Evolutionary conservation across 1,140 invertebrate genomes (phyloP).

Genomic region (Drosophila albomicans): DNA sequence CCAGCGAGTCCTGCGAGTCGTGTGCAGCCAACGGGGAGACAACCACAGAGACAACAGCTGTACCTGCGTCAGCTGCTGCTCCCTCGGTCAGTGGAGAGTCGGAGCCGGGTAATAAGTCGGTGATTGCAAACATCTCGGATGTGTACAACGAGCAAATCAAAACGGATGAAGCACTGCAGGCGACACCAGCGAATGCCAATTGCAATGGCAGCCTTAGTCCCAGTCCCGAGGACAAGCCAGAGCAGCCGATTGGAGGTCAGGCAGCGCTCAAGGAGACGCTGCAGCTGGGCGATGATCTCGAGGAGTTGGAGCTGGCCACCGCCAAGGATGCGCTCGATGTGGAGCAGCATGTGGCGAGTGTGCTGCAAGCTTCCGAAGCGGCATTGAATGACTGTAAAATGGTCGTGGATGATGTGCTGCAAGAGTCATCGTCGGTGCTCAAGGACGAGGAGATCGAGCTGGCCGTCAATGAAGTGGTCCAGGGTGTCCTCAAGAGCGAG

Average conservation of each 20-base stretch:
- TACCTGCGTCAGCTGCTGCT: background rate
- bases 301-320: conserved; percentile 85
- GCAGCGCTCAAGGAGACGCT: conserved; percentile 68
- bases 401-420: conserved; percentile 69
- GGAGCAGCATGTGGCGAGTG: conserved; percentile 87
- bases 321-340: conserved; percentile 80
- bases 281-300: conserved; percentile 72
- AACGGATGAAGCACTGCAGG: conserved; percentile 66
- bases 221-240: conserved; percentile 23
- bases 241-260: conserved; percentile 40
- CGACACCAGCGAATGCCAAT: conserved; percentile 18
- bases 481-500: conserved; percentile 80
- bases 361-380: conserved; percentile 87
- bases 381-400: conserved; percentile 85
- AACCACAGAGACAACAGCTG: background rate
- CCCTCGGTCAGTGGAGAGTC: background rate
- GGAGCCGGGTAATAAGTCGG: conserved; percentile 57
- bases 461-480: conserved; percentile 86
- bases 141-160: conserved; percentile 84
- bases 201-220: conserved; percentile 82
- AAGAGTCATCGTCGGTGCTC: conserved; percentile 85
- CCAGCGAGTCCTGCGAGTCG: conserved; percentile 62
- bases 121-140: conserved; percentile 82
- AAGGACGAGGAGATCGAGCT: conserved; percentile 86
- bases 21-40: conserved; percentile 28